Percentiles rank a stretch among this genome's conserved stretches.
Conservation (phyloP, 2,797 vertebrate genomes). For the Scyliorhinus canicula region DNA sequence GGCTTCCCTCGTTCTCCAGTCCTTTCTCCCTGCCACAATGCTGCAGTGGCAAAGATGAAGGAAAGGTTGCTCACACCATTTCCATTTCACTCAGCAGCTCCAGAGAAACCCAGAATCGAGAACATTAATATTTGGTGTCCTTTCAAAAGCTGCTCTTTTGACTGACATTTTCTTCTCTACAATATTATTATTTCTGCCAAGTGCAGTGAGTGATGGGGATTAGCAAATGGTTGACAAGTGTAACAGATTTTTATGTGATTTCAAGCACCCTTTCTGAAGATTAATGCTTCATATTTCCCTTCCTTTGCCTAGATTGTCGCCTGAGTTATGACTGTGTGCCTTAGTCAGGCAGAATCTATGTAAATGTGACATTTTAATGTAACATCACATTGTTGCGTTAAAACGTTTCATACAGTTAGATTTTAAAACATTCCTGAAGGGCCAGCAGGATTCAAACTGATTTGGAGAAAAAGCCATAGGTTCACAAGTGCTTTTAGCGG, state of each 20-base stretch:
- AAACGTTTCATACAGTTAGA: not conserved
- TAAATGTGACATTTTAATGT: constrained; percentile 34
- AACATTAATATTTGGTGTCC: constrained; percentile 18
- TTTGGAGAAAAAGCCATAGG: not conserved
- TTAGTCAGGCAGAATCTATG: constrained; percentile 29
- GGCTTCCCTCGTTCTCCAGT: no score
- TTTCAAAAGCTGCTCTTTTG: constrained; percentile 31
- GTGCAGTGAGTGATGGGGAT: constrained; percentile 28
- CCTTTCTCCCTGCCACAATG: not conserved
- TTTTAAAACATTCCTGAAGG: constrained; percentile 3
- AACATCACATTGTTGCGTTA: constrained; percentile 28
- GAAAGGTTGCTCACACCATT: constrained; percentile 24
- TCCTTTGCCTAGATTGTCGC: not conserved
- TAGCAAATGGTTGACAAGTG: constrained; percentile 31
- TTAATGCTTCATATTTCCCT: constrained; percentile 12
- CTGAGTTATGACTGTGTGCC: constrained; percentile 26
- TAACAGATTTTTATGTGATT: constrained; percentile 35
- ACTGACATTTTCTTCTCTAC: constrained; percentile 31
- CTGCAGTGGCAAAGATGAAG: not conserved
- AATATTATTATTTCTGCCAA: constrained; percentile 27
- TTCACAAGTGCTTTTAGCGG: not conserved
- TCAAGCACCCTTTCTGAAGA: constrained; percentile 33
- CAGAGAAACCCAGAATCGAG: not conserved
- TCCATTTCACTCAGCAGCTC: constrained; percentile 18
- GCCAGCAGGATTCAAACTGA: not conserved